phyloP scores from a whole-genome alignment of 2,888 invertebrate species.

The Hypsopygia costalis region DNA sequence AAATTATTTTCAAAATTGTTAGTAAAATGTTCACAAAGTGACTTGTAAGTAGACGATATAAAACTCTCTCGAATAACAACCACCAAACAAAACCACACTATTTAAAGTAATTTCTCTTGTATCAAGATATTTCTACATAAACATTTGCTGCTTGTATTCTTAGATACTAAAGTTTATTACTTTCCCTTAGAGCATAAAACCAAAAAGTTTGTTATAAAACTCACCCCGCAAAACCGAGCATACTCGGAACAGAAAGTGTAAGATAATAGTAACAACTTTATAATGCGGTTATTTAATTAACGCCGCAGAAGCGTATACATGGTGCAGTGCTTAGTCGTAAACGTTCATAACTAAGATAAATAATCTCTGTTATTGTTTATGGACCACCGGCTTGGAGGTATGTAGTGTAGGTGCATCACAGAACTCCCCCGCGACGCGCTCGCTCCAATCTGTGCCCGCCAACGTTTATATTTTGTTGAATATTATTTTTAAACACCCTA shows the following conservation, averaged over 20 bases:
- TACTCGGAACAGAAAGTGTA: slow-evolving; percentile 23
- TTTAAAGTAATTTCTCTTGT: too few relatives aligned
- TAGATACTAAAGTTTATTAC: slow-evolving; percentile 12
- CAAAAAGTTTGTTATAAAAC: slow-evolving; percentile 12
- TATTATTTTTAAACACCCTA: slow-evolving; percentile 73
- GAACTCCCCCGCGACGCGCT: slow-evolving; percentile 64
- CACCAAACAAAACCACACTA: too few relatives aligned
- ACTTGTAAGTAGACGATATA: too few relatives aligned
- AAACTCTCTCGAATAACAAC: too few relatives aligned
- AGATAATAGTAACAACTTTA: slow-evolving; percentile 28
- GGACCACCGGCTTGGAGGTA: slow-evolving; percentile 65
- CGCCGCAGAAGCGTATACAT: slow-evolving; percentile 30
- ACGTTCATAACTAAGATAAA: slow-evolving; percentile 55
- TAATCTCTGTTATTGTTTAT: slow-evolving; percentile 66
- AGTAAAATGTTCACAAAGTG: too few relatives aligned
- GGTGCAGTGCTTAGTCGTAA: slow-evolving; percentile 38
- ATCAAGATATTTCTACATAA: too few relatives aligned
- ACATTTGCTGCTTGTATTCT: too few relatives aligned
- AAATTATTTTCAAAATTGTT: slow-evolving; percentile 14
- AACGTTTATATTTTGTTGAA: slow-evolving; percentile 63
- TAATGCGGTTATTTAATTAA: slow-evolving; percentile 43
- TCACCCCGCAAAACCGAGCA: slow-evolving; percentile 21
- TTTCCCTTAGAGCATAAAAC: slow-evolving; percentile 1
- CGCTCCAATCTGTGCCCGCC: slow-evolving; percentile 34
- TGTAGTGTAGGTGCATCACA: slow-evolving; percentile 31